Evolutionary conservation across 2,113 vertebrate genomes (phyloP).

Genomic region (Collichthys lucidus): DNA sequence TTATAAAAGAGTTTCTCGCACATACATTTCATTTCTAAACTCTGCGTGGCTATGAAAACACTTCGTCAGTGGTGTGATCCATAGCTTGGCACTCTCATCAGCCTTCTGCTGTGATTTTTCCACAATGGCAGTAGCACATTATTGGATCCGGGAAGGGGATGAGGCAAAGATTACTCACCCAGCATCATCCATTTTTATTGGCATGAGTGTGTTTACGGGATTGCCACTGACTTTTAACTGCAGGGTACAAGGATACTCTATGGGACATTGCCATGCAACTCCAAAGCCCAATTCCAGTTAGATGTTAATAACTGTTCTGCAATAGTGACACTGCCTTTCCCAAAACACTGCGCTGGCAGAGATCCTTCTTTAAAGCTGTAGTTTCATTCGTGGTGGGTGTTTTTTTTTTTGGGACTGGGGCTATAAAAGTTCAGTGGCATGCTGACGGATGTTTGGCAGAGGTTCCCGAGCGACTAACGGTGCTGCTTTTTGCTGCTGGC

Average conservation of each 20-base stretch:
- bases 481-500: slow-evolving; percentile 56
- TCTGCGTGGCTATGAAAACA: neutral
- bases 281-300: slow-evolving; percentile 40
- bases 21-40: neutral
- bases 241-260: slow-evolving; percentile 34
- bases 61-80: slow-evolving; percentile 27
- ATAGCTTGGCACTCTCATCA: slow-evolving; percentile 17
- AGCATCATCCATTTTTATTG: slow-evolving; percentile 75
- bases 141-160: slow-evolving; percentile 69
- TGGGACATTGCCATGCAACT: slow-evolving; percentile 49
- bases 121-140: slow-evolving; percentile 46
- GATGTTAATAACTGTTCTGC: slow-evolving; percentile 56
- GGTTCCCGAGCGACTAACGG: slow-evolving; percentile 26
- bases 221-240: slow-evolving; percentile 63
- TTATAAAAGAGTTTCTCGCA: slow-evolving; percentile 12
- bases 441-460: slow-evolving; percentile 77
- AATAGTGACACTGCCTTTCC: slow-evolving; percentile 64
- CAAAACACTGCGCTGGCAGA: slow-evolving; percentile 51
- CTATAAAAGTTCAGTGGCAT: slow-evolving; percentile 68
- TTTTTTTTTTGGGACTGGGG: slow-evolving; percentile 51
- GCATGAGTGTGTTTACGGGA: slow-evolving; percentile 66
- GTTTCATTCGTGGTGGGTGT: slow-evolving; percentile 58
- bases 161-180: slow-evolving; percentile 76
- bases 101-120: slow-evolving; percentile 16
- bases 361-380: slow-evolving; percentile 24